phyloP scores from a whole-genome alignment of 92 coral and sea anemone genomes.

The Phenganax subtilis region DNA sequence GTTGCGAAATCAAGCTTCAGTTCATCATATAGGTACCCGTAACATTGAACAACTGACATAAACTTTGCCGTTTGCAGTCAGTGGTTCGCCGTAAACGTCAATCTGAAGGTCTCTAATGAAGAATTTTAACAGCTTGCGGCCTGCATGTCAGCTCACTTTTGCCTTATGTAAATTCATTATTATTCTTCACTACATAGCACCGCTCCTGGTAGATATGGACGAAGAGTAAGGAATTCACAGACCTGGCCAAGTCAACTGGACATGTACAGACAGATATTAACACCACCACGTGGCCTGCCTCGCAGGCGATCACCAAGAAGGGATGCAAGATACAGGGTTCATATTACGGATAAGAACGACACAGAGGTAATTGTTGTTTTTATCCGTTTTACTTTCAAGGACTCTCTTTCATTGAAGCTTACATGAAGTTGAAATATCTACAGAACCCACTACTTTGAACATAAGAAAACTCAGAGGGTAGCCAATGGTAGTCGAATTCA shows the following conservation, averaged over 20 bases:
- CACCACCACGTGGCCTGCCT: slow-evolving; percentile 23
- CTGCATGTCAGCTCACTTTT: background rate
- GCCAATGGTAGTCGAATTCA: too few species aligned
- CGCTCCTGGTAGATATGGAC: slow-evolving; percentile 8
- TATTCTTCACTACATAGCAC: background rate
- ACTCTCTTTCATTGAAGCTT: background rate
- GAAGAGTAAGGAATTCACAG: slow-evolving; percentile 4
- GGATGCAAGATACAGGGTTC: slow-evolving; percentile 3
- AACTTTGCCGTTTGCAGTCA: background rate
- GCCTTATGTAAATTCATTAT: too few species aligned
- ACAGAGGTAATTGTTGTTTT: background rate
- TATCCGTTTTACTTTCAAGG: background rate
- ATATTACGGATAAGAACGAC: slow-evolving; percentile 8
- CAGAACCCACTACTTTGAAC: too few species aligned
- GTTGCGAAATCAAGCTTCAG: background rate
- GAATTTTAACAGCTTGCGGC: background rate
- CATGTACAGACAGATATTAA: slow-evolving; percentile 16
- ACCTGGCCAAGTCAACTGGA: slow-evolving; percentile 27
- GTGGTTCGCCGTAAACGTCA: too few species aligned
- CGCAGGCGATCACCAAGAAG: background rate
- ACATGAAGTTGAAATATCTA: too few species aligned
- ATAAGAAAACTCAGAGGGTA: too few species aligned
- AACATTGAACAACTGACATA: background rate
- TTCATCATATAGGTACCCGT: background rate
- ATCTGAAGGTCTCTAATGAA: too few species aligned